Evolutionary conservation across 30 jellyfish, hydroid and myxozoan genomes (phyloP).

Genomic region (Turritopsis dohrnii): DNA sequence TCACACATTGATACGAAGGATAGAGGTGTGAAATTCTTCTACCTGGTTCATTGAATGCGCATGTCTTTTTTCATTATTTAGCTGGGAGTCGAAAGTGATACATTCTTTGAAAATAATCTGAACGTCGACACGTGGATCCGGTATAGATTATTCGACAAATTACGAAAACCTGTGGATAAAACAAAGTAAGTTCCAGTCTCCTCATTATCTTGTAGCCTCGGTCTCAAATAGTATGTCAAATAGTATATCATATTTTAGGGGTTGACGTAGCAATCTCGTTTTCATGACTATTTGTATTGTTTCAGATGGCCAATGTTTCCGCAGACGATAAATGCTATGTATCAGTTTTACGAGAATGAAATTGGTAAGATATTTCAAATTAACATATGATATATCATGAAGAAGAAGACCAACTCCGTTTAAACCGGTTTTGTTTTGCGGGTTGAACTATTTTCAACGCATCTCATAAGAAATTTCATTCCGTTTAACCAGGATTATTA

Average conservation of each 20-base stretch:
- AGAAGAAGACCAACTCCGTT: no score
- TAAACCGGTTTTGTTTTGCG: no score
- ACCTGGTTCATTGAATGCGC: not conserved
- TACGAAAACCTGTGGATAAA: constrained; percentile 93
- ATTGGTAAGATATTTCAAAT: constrained; percentile 32
- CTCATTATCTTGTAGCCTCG: not conserved
- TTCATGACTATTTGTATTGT: not conserved
- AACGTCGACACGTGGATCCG: constrained; percentile 91
- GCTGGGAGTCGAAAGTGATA: constrained; percentile 53
- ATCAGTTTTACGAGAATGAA: constrained; percentile 95
- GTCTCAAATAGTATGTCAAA: not conserved
- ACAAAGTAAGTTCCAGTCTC: constrained; percentile 53
- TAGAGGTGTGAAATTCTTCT: no score
- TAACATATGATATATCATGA: not conserved
- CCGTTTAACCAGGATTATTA: no score
- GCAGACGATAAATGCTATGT: constrained; percentile 98
- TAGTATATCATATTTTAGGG: no score
- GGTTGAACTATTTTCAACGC: no score
- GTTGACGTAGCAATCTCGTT: not conserved
- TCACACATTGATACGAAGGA: no score
- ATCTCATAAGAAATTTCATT: no score
- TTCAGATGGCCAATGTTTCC: constrained; percentile 99
- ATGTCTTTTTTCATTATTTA: constrained; percentile 2
- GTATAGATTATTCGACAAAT: constrained; percentile 72
- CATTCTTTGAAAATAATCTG: constrained; percentile 70